Evolutionary conservation across 2,113 vertebrate genomes (phyloP).

Genomic region (Propithecus coquereli): DNA sequence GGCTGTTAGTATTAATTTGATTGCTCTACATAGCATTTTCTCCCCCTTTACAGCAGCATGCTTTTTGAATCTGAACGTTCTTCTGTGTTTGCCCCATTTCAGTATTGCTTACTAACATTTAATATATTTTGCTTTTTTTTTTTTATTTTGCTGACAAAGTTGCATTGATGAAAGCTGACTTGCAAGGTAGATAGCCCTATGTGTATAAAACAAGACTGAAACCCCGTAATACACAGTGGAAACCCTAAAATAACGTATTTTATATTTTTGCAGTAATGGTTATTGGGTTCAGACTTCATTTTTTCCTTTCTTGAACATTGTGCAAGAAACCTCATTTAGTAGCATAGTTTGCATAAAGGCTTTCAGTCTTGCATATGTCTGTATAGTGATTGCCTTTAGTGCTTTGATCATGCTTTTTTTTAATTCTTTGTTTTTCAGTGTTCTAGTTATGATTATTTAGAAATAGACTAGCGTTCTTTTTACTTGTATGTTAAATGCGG

Average conservation of each 20-base stretch:
- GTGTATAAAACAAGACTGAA: conserved; percentile 92
- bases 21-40: conserved; percentile 83
- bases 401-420: conserved; percentile 79
- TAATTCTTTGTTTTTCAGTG: conserved; percentile 77
- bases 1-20: conserved; percentile 85
- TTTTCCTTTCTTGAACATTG: conserved; percentile 57
- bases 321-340: conserved; percentile 64
- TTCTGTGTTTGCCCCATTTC: conserved; percentile 88
- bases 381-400: conserved; percentile 82
- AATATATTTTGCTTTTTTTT: conserved; percentile 94
- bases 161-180: conserved; percentile 99
- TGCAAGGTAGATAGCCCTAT: conserved; percentile 98
- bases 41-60: conserved; percentile 85
- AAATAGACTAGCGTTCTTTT: conserved; percentile 82
- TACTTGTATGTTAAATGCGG: conserved; percentile 76
- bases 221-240: conserved; percentile 78
- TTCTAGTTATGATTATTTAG: conserved; percentile 79
- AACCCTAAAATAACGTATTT: conserved; percentile 70
- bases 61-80: conserved; percentile 73
- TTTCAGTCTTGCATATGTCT: conserved; percentile 87
- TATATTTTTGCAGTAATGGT: conserved; percentile 63
- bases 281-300: conserved; percentile 64
- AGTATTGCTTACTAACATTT: conserved; percentile 96
- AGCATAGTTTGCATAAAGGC: conserved; percentile 83
- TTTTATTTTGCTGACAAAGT: conserved; percentile 95